Evolutionary conservation across 2,113 vertebrate genomes (phyloP).

Genomic region (Takifugu bimaculatus): DNA sequence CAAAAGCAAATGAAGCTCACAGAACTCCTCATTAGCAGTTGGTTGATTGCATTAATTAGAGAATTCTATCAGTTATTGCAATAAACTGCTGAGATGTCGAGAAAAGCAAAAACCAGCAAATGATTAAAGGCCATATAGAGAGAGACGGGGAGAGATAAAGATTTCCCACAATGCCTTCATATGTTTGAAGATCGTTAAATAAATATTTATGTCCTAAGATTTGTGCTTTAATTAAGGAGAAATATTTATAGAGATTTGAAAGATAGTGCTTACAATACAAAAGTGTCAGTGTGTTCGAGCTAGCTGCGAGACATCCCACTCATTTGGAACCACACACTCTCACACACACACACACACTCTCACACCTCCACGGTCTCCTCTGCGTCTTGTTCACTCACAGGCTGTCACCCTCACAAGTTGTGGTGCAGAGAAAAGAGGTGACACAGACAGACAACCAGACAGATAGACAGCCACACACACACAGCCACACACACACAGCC

Average conservation of each 20-base stretch:
- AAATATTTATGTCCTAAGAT: not conserved
- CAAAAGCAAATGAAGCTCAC: not conserved
- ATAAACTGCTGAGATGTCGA: not conserved
- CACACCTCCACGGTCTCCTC: constrained; percentile 43
- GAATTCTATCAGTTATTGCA: not conserved
- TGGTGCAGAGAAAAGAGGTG: constrained; percentile 45
- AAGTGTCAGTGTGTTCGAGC: constrained; percentile 1
- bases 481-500: constrained; percentile 3
- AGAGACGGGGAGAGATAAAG: not conserved
- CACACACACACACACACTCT: constrained; percentile 15
- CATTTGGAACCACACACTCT: constrained; percentile 17
- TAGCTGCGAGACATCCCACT: constrained; percentile 34
- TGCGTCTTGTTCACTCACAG: constrained; percentile 62
- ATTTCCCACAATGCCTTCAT: not conserved
- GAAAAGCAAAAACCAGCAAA: not conserved
- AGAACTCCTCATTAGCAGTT: not conserved
- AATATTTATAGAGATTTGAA: too few relatives aligned
- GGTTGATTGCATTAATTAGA: not conserved
- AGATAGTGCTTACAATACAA: constrained; percentile 14
- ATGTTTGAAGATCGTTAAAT: not conserved
- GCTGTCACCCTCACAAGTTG: constrained; percentile 49
- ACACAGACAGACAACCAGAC: not conserved
- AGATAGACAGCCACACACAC: too few relatives aligned
- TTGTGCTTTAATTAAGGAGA: too few relatives aligned
- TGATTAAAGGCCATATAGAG: not conserved